phyloP scores from a whole-genome alignment of 37 sponge, comb jelly and placozoan species.

The Crambe crambe region DNA sequence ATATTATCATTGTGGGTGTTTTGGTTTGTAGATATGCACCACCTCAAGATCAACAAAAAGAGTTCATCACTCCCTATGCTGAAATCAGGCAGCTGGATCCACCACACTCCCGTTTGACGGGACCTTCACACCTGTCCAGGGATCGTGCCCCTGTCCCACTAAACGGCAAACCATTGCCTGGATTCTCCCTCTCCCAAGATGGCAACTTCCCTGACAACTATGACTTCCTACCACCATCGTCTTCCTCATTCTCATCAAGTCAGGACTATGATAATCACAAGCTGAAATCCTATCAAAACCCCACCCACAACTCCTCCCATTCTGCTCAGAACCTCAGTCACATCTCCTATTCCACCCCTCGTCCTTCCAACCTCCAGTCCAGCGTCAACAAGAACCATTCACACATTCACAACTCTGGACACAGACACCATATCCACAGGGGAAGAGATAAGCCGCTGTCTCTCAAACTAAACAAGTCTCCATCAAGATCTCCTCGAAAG shows the following conservation, averaged over 20 bases:
- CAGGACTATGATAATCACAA: no score
- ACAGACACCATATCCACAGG: neutral
- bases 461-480: neutral
- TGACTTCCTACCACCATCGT: conserved; percentile 23
- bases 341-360: neutral
- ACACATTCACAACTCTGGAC: neutral
- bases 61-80: conserved; percentile 8
- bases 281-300: neutral
- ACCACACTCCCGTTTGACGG: neutral
- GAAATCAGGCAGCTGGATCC: conserved; percentile 3
- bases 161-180: no score
- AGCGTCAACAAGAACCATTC: neutral
- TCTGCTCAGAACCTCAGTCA: neutral
- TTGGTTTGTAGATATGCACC: neutral
- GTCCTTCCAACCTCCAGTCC: neutral
- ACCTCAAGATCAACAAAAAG: neutral
- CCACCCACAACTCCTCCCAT: neutral
- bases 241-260: no score
- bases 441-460: neutral
- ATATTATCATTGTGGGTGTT: no score
- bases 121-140: neutral
- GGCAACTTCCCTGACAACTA: conserved; percentile 4
- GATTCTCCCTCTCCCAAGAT: neutral
- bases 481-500: neutral
- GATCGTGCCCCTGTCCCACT: neutral